Conservation (phyloP, 64 coral and sea anemone genomes). For the Montipora efflorescens region DNA sequence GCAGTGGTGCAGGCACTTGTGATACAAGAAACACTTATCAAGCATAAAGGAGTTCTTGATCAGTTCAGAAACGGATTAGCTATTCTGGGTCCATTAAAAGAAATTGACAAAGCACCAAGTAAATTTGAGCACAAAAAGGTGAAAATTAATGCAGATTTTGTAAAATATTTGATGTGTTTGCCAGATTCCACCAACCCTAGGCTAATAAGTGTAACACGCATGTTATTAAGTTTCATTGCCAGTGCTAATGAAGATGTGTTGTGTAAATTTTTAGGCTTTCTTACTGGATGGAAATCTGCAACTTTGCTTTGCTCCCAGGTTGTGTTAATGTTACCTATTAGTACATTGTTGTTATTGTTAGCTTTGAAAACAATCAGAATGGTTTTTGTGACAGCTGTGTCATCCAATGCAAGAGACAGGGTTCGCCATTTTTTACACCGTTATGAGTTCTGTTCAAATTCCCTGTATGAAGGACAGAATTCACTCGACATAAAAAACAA, state of each 20-base stretch:
- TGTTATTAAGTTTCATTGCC: slow-evolving; percentile 48
- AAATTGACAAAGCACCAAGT: slow-evolving; percentile 50
- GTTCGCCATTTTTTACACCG: too few species aligned
- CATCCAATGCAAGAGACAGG: too few species aligned
- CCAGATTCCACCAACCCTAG: slow-evolving; percentile 17
- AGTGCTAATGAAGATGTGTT: slow-evolving; percentile 58
- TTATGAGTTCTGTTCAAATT: too few species aligned
- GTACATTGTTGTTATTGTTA: too few species aligned
- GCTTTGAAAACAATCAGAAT: too few species aligned
- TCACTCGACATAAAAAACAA: too few species aligned
- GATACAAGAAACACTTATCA: not conserved
- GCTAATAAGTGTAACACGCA: slow-evolving; percentile 28
- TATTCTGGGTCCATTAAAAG: slow-evolving; percentile 46
- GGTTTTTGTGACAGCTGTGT: too few species aligned
- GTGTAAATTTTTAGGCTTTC: slow-evolving; percentile 51
- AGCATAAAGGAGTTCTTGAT: slow-evolving; percentile 61
- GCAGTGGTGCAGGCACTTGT: too few species aligned
- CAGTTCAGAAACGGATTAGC: slow-evolving; percentile 58
- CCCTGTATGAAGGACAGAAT: too few species aligned
- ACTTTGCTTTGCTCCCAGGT: slow-evolving; percentile 60
- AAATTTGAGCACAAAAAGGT: slow-evolving; percentile 47
- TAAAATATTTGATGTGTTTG: slow-evolving; percentile 17
- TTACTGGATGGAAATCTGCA: slow-evolving; percentile 58
- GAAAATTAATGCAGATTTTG: slow-evolving; percentile 37
- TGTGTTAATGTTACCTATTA: slow-evolving; percentile 12